phyloP scores from a whole-genome alignment of 2,797 vertebrate genomes.

The Chrysocyon brachyurus region DNA sequence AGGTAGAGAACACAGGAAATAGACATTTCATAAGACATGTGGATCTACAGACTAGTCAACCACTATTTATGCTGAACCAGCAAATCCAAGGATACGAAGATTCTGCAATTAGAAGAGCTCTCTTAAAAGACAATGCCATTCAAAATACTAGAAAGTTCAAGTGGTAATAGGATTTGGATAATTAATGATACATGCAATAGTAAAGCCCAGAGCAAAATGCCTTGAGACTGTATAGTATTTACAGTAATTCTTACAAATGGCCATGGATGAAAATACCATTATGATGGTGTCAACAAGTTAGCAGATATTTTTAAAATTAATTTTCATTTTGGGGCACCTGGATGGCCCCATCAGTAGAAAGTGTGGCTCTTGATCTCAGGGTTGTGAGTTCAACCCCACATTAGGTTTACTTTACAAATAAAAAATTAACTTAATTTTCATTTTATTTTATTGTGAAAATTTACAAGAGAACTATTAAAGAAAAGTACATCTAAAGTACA shows the following conservation, averaged over 20 bases:
- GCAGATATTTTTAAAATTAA: background rate
- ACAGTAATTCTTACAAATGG: background rate
- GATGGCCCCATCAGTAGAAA: background rate
- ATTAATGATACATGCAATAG: background rate
- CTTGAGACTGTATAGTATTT: background rate
- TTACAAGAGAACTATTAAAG: slow-evolving; percentile 22
- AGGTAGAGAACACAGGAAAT: background rate
- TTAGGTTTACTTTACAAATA: background rate
- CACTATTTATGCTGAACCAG: background rate
- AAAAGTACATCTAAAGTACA: slow-evolving; percentile 10
- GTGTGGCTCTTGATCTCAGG: background rate
- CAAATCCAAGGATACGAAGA: background rate
- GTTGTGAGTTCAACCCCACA: background rate
- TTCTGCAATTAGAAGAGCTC: background rate
- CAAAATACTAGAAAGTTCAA: slow-evolving; percentile 31
- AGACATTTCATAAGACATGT: background rate
- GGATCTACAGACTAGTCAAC: background rate
- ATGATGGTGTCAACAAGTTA: background rate
- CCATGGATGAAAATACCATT: background rate
- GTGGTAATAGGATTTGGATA: background rate
- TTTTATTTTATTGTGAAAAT: slow-evolving; percentile 27
- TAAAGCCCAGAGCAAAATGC: slow-evolving; percentile 34
- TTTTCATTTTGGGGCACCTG: background rate
- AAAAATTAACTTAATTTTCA: background rate
- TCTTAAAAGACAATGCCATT: background rate